These are phyloP conservation scores for Coleophora deauratella DNA, from an alignment of 2,888 invertebrate species.

Conservation along the genomic window DNA sequence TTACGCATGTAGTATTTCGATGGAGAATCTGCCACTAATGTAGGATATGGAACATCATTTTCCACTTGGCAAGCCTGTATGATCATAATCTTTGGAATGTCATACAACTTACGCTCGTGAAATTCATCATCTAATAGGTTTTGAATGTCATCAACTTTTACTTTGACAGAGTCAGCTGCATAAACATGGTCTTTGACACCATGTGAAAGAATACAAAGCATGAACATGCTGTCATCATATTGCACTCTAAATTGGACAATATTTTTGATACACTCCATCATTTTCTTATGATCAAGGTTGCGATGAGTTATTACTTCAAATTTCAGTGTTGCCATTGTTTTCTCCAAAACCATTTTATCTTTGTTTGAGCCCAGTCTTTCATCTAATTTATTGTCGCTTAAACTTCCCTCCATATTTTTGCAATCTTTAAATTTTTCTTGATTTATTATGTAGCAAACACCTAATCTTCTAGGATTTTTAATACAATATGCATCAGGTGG, in stretches of 20 bases:
- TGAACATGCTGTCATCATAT: conserved; percentile 50
- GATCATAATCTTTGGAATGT: conserved; percentile 55
- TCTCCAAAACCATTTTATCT: conserved; percentile 39
- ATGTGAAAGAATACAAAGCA: conserved; percentile 61
- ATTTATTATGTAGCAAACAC: conserved; percentile 58
- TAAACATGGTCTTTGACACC: conserved; percentile 56
- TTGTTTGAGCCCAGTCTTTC: conserved; percentile 43
- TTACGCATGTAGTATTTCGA: conserved; percentile 35
- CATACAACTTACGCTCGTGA: conserved; percentile 32
- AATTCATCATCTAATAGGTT: conserved; percentile 44
- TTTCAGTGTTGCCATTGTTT: conserved; percentile 46
- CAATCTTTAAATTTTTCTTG: conserved; percentile 41
- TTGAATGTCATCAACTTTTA: conserved; percentile 55
- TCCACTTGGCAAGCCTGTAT: conserved; percentile 60
- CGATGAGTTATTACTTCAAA: conserved; percentile 42
- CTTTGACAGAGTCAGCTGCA: conserved; percentile 56
- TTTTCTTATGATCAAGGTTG: conserved; percentile 41
- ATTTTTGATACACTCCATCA: conserved; percentile 42
- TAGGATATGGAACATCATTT: conserved; percentile 24
- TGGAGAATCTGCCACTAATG: conserved; percentile 43
- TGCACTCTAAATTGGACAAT: conserved; percentile 34
- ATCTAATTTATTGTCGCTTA: conserved; percentile 19
- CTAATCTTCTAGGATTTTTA: conserved; percentile 42
- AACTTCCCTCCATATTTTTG: too few relatives aligned
- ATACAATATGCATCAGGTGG: conserved; percentile 36